Conservation (phyloP, 2,888 invertebrate species). For the Spisula solida region DNA sequence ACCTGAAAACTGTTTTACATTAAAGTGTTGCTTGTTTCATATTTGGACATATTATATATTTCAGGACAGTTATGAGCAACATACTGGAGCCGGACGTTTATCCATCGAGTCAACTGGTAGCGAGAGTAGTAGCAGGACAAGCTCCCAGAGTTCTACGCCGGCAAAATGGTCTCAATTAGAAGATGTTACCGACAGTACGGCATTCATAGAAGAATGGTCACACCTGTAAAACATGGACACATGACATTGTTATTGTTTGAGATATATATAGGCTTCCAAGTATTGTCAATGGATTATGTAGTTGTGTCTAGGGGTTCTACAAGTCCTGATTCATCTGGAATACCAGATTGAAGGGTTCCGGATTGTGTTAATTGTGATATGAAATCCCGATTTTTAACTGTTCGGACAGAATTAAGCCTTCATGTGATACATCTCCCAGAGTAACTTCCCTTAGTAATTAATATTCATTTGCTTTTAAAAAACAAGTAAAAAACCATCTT, state of each 20-base stretch:
- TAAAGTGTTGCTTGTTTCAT: no score
- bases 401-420: no score
- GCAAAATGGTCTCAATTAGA: slow-evolving; percentile 47
- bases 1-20: no score
- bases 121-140: slow-evolving; percentile 64
- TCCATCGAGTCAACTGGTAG: slow-evolving; percentile 68
- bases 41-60: slow-evolving; percentile 18
- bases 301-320: background rate
- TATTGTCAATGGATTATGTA: background rate
- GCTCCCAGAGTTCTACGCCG: slow-evolving; percentile 62
- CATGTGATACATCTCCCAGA: no score
- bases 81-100: slow-evolving; percentile 38
- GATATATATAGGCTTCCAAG: slow-evolving; percentile 20
- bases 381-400: no score
- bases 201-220: slow-evolving; percentile 63
- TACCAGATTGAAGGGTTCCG: no score
- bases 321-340: no score
- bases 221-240: slow-evolving; percentile 47
- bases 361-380: no score
- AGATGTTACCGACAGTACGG: slow-evolving; percentile 37
- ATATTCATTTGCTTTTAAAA: no score
- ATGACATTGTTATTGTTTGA: background rate
- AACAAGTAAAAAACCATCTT: background rate
- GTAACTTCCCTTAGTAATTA: no score
- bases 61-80: slow-evolving; percentile 65